phyloP scores from a whole-genome alignment of 1,140 invertebrate species.

The Matsumurasca onukii region DNA sequence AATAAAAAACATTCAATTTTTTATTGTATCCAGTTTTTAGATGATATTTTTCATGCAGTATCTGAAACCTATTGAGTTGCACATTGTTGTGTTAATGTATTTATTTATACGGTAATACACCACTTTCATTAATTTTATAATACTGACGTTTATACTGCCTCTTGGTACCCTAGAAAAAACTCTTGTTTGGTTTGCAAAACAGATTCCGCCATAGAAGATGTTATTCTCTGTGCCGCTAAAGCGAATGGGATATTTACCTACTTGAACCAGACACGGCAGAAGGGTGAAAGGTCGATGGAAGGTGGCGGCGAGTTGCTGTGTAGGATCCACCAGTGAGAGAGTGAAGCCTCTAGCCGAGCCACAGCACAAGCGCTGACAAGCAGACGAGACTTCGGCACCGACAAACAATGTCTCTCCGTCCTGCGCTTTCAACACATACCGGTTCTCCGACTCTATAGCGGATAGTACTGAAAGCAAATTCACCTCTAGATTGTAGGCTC shows the following conservation, averaged over 20 bases:
- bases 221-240: too few relatives aligned
- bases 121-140: too few relatives aligned
- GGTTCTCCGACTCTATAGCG: constrained; percentile 29
- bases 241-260: constrained; percentile 20
- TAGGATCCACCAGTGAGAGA: constrained; percentile 62
- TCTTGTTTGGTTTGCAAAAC: too few relatives aligned
- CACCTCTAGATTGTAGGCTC: background rate
- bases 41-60: too few relatives aligned
- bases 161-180: too few relatives aligned
- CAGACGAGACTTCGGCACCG: constrained; percentile 17
- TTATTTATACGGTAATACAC: too few relatives aligned
- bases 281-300: constrained; percentile 50
- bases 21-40: too few relatives aligned
- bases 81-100: too few relatives aligned
- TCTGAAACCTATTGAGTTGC: too few relatives aligned
- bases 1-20: too few relatives aligned
- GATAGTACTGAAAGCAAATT: constrained; percentile 5
- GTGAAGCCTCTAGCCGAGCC: constrained; percentile 58
- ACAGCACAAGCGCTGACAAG: constrained; percentile 49
- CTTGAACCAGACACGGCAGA: constrained; percentile 32
- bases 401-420: constrained; percentile 19
- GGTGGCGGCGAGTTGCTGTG: constrained; percentile 60
- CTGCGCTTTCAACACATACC: constrained; percentile 21
- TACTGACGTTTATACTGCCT: too few relatives aligned
- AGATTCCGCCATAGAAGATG: too few relatives aligned